Percentiles rank a stretch among this genome's conserved stretches.
These are phyloP conservation scores for Drosophila sp. DNA, from an alignment of 1,140 invertebrate genomes.

Conservation along the genomic window DNA sequence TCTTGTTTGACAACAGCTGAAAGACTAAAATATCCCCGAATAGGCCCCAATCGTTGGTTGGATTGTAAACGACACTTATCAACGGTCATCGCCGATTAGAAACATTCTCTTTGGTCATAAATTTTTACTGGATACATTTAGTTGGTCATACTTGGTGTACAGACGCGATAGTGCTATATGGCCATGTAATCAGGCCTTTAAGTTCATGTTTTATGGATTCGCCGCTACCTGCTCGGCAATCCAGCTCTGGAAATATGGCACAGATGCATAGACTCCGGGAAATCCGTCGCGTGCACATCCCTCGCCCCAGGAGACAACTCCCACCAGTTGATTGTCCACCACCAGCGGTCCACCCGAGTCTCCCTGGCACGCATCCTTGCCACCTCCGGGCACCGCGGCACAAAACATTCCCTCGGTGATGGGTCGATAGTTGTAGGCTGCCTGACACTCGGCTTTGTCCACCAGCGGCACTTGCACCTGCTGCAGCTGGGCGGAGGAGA, in stretches of 20 bases:
- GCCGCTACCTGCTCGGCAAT: conserved; percentile 48
- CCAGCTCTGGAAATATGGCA: conserved; percentile 85
- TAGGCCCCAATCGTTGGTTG: neutral
- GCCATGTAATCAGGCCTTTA: neutral
- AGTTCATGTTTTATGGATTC: neutral
- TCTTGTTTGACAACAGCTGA: conserved; percentile 39
- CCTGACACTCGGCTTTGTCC: conserved; percentile 85
- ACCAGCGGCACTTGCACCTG: conserved; percentile 60
- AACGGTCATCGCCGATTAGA: conserved; percentile 36
- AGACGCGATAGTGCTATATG: conserved; percentile 30
- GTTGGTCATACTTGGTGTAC: neutral
- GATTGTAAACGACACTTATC: conserved; percentile 51
- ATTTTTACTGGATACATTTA: conserved; percentile 62
- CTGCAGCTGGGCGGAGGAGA: conserved; percentile 50
- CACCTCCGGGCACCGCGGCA: conserved; percentile 86
- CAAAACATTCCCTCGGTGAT: conserved; percentile 89
- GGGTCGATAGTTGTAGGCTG: conserved; percentile 67
- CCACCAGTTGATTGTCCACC: conserved; percentile 84
- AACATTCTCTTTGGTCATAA: conserved; percentile 39
- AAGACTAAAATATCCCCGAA: conserved; percentile 27
- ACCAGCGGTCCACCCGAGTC: conserved; percentile 85
- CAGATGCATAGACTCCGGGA: conserved; percentile 89
- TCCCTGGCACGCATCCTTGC: conserved; percentile 86
- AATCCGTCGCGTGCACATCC: conserved; percentile 87
- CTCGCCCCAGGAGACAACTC: conserved; percentile 89